Evolutionary conservation across 2,888 invertebrate genomes (phyloP), one percentile per base, ranked within the genome.

Genomic region (Anthrax anthrax): DNA sequence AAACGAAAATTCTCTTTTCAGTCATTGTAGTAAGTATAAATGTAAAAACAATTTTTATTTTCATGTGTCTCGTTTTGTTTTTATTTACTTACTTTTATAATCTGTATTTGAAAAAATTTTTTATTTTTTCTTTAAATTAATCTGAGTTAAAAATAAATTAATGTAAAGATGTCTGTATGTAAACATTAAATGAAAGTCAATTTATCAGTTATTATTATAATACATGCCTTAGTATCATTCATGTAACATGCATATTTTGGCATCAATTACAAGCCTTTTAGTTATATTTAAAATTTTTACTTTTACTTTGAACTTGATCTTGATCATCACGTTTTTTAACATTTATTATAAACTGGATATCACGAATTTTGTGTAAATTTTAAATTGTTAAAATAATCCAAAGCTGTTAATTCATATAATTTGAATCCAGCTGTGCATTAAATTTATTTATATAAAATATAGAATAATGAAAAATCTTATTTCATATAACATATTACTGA

Each of bases 1-100:
- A 96, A 72, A 81, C 84, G 58, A 96, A 95, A 75, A 88, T 96
- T 55, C 77, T 96, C 54, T 95, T 95, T 72, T 95, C 94, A 49
- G 88, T 94, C 48, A 83, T 92, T 56, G 95, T 95, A 71, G 95
- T 95, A 70, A 81, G 88, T 77, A 56, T 29, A 29, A 38, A 43
- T 27, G 39, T 37, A 48, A 27, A 27, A 27, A 27, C 23, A 27
- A 27, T 27, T n/a, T 51, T 32, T 43, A 12, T 43, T 54, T 49
- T 34, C 47, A 43, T 19, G 41, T 47, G 27, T 46, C 44, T 42
- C 44, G 47, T 42, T 17, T 41, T 39, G 23, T 42, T 42, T 17
- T 46, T 18, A n/a, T n/a, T n/a, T n/a, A n/a, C n/a, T n/a, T n/a
- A n/a, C n/a, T n/a, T n/a, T n/a, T n/a, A n/a, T n/a, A n/a, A n/a